A percentile compares a stretch with the other conserved stretches of the same genome.
These are phyloP conservation scores for Neodon shergylaensis DNA, from an alignment of 2,113 vertebrate species.

Conservation along the genomic window DNA sequence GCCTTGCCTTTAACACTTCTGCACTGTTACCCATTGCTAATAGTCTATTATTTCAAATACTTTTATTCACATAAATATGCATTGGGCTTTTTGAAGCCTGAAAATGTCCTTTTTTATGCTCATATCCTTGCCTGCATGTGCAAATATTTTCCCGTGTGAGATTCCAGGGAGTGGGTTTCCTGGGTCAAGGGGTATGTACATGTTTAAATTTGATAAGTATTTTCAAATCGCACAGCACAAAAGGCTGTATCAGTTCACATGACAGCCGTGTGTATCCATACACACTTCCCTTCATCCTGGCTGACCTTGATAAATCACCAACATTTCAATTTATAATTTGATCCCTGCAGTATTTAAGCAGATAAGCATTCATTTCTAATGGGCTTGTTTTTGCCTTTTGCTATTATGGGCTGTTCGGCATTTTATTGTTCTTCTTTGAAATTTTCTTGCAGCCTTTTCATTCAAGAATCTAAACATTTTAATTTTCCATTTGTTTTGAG, in stretches of 20 bases:
- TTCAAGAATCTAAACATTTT: conserved; percentile 1
- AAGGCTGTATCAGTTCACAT: conserved; percentile 35
- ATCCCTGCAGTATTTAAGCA: conserved; percentile 18
- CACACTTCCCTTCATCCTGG: conserved; percentile 42
- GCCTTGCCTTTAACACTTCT: conserved; percentile 1
- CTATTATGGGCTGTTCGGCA: neutral
- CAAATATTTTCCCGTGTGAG: conserved; percentile 66
- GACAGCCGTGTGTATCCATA: conserved; percentile 35
- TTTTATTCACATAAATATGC: conserved; percentile 24
- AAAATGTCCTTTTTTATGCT: conserved; percentile 18
- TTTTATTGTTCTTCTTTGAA: conserved; percentile 27
- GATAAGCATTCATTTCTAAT: conserved; percentile 36
- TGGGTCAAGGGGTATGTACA: conserved; percentile 64
- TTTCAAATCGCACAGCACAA: conserved; percentile 57
- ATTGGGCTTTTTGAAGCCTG: neutral
- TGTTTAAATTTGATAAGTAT: conserved; percentile 76
- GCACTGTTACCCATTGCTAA: neutral
- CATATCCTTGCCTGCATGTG: neutral
- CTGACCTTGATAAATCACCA: conserved; percentile 27
- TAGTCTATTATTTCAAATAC: conserved; percentile 44
- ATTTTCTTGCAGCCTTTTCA: conserved; percentile 1
- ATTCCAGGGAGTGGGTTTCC: conserved; percentile 49
- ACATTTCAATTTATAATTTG: conserved; percentile 69
- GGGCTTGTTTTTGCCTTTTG: neutral
- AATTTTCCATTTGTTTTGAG: conserved; percentile 24